Evolutionary conservation across 2,113 vertebrate genomes (phyloP), one percentile per base, ranked within the genome.

Genomic region (Corythoichthys intestinalis): DNA sequence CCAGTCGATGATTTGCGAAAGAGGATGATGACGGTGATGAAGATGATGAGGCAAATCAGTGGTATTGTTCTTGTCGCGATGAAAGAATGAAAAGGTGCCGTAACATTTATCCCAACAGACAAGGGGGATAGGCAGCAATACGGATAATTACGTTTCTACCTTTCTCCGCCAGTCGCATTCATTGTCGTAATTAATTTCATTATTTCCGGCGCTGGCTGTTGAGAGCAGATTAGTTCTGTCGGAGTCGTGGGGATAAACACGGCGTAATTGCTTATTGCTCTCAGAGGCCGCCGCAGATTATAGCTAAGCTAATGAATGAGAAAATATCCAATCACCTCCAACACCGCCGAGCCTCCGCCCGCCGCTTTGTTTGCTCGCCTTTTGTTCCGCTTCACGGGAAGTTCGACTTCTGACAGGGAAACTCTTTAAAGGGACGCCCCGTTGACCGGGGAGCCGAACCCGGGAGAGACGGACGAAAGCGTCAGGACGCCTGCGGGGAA

Each of bases 131-230:
- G 64, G 62, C 69, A 61, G 67, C 67, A 61, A 58, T 69, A 49
- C 82, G 70, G 76, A 86, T 89, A 93, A 86, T 89, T 89, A 87
- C 84, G 91, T 90, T 88, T 90, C 87, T 83, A 82, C 83, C 88
- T 88, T 87, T 84, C 71, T 69, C 67, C 83, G 68, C 72, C 74
- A 81, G 80, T 88, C 73, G 85, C 83, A 48, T 76, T 87, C 92
- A 91, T 84, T 76, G 73, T 80, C 67, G 72, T 84, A 90, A 91
- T 89, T 88, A 90, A 92, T 90, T 88, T 87, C 80, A 91, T 90
- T 90, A 90, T 89, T 89, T 82, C 83, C 83, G 76, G 80, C 70
- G 76, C 79, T 84, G 74, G 73, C 86, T 90, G 86, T 82, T 89
- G 79, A 87, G 84, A 75, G 85, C 85, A 89, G 88, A 89, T 85